Evolutionary conservation across 2,113 vertebrate species (phyloP).

Genomic region (Theristicus caerulescens): DNA sequence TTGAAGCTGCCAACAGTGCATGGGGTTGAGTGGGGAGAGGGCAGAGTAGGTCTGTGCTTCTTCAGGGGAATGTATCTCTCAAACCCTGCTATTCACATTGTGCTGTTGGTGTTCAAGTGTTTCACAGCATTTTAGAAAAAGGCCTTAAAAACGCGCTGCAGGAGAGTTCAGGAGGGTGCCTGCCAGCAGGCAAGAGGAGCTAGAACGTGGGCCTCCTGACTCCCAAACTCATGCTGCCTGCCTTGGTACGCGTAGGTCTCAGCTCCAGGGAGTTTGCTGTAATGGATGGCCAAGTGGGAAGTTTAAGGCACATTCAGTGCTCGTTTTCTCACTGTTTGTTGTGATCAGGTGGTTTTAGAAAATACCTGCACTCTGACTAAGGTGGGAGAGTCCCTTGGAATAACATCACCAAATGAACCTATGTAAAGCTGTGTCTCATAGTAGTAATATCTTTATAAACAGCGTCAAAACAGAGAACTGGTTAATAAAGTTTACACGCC

Average conservation of each 20-base stretch:
- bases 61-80: neutral
- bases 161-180: neutral
- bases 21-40: neutral
- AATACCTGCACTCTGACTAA: neutral
- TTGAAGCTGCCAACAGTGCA: neutral
- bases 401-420: neutral
- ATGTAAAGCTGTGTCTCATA: neutral
- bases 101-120: neutral
- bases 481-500: neutral
- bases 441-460: neutral
- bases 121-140: neutral
- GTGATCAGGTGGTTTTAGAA: neutral
- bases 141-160: neutral
- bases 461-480: neutral
- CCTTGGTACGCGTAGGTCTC: rapidly evolving
- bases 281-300: neutral
- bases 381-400: neutral
- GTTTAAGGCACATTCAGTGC: neutral
- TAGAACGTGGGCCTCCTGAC: neutral
- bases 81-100: neutral
- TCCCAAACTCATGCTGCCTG: neutral
- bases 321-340: neutral
- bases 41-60: neutral
- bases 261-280: neutral
- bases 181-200: neutral